phyloP scores from a whole-genome alignment of 1,140 invertebrate genomes.

The Heterodera carotae region DNA sequence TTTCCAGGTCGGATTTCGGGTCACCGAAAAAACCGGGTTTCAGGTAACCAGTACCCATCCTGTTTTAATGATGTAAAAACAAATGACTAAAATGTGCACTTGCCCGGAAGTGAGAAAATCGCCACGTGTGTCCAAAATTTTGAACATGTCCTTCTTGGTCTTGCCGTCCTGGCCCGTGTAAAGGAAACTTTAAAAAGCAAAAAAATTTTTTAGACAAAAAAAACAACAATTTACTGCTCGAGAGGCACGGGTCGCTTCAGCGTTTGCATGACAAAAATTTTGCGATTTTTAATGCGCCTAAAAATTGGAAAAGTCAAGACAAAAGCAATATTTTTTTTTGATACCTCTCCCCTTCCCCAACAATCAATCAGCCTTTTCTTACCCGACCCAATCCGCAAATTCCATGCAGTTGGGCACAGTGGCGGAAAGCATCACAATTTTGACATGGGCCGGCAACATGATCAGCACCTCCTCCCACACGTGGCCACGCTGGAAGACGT shows the following conservation, averaged over 20 bases:
- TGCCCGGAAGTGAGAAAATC: conserved; percentile 69
- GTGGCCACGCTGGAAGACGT: conserved; percentile 78
- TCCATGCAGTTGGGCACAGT: conserved; percentile 95
- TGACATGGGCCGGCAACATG: conserved; percentile 87
- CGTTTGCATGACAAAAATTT: conserved; percentile 92
- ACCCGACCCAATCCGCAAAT: conserved; percentile 95
- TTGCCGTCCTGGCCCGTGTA: conserved; percentile 79
- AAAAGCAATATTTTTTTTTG: conserved; percentile 13
- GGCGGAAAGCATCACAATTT: conserved; percentile 93
- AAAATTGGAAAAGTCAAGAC: conserved; percentile 29
- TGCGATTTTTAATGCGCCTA: conserved; percentile 70
- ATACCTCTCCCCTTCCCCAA: conserved; percentile 10
- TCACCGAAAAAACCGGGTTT: no score
- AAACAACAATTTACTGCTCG: conserved; percentile 74
- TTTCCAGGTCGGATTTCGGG: no score
- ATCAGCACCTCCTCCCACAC: conserved; percentile 99
- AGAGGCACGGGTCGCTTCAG: conserved; percentile 89
- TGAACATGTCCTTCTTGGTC: conserved; percentile 78
- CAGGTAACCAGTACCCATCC: no score
- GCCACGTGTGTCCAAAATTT: conserved; percentile 79
- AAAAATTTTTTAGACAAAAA: not conserved
- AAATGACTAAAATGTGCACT: conserved; percentile 34
- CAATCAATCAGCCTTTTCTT: conserved; percentile 47
- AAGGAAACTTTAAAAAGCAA: conserved; percentile 68
- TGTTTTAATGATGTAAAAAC: conserved; percentile 18